Base-by-base conservation (phyloP, 2,113 vertebrate genomes). In the Rostratula benghalensis region DNA sequence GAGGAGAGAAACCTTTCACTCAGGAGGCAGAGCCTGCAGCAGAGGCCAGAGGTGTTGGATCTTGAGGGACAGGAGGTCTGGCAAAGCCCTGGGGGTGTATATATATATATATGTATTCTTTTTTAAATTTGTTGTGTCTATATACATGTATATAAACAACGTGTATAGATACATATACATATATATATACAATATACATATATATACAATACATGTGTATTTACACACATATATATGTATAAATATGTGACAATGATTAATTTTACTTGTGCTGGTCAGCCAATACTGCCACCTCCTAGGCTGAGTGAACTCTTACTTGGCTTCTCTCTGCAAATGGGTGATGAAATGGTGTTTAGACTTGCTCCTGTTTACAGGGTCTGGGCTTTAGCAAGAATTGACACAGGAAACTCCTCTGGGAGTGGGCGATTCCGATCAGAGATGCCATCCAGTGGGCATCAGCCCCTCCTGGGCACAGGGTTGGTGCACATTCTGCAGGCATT, bases 401-500 rank as follows among this genome's bases (percentile, higher is more conserved):
- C 2, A 69, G 77, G 30, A 90, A 90, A 10, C 14, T 53, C 80
- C 71, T 13, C 23, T 3, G 6, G 83, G 74, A 81, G 28, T 2
- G 8, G 21, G 24, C 0, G 48, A 13, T 22, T 14, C 64, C 8
- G 25, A 27, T 53, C 84, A 18, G 85, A 74, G 77, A 2, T 93
- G 94, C 93, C 96, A 95, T 65, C 95, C 85, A 83, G 91, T 9
- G 93, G 93, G 73, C 27, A 83, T 13, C 14, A 12, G 37, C 14
- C 13, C 51, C 45, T 54, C 53, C 80, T 9, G 50, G 86, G 79
- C 64, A 23, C 50, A 0, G 45, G 8, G 7, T 1, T 46, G 13
- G 6, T 7, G 9, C 7, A 18, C 39, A 2, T 9, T 6, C 2
- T 0, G n/a, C 39, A 4, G 1, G 5, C 15, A 0, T 28, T 8